Evolutionary conservation across 2,888 invertebrate species (phyloP), one percentile per base, ranked within the genome.

Genomic region (Hyposoter dolosus): DNA sequence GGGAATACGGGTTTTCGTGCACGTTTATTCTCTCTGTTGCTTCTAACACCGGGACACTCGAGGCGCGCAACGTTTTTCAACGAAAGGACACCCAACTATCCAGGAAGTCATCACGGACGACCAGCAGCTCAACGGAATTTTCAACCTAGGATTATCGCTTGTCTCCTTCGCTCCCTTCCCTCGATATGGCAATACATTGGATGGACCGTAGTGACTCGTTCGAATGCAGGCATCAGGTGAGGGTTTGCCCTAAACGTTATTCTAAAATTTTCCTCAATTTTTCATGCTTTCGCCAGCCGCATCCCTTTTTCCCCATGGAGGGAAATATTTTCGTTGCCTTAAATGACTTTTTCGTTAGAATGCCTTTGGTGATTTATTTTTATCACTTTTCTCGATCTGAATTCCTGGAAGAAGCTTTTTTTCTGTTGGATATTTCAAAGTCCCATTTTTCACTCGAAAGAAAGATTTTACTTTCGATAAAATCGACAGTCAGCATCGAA

Each of bases 61-160:
- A 56, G 53, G 43, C 56, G 43, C 56, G 12, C 40, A 65, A 69
- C 35, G 47, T 81, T 68, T 83, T 82, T 80, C 76, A 75, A 50
- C 77, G 76, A 69, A 66, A 66, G 76, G 88, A 85, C 84, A 86
- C 87, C 86, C 86, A 87, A 77, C 88, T 86, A 90, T 91, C 91
- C 91, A 91, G 92, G 92, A 92, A 92, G 91, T 88, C 88, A 91
- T 89, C 91, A 89, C 82, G 89, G 79, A 90, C 89, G 88, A 91
- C 90, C 88, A 90, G 88, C 90, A 89, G 87, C 85, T 89, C 88
- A 88, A 88, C 88, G 88, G 89, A 91, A 91, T 91, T 90, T 89
- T 89, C 88, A 89, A 84, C 84, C 40, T 86, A 84, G 85, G 86
- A 88, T 89, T 88, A 90, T 40, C 40, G 40, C 10, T 40, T 10